Conservation (phyloP, 2,797 vertebrate genomes). For the Atherinosoma microstoma region DNA sequence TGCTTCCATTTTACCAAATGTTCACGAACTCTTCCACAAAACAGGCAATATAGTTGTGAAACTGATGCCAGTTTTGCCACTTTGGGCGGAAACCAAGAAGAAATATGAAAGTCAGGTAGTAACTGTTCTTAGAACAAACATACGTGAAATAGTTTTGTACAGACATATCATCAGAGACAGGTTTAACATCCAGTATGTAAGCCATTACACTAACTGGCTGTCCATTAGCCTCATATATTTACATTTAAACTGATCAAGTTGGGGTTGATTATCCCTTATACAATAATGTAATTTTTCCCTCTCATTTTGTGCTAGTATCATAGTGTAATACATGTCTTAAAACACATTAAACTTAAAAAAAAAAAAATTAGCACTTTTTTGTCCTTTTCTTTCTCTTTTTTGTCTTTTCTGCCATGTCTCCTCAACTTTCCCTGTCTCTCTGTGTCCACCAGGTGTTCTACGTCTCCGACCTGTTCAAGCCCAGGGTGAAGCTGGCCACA, state of each 20-base stretch:
- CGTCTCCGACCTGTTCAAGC: constrained; percentile 96
- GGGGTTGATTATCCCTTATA: too few relatives aligned
- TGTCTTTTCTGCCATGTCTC: neutral
- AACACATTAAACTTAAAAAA: too few relatives aligned
- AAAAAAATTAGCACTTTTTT: too few relatives aligned
- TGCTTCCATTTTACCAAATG: neutral
- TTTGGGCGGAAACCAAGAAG: too few relatives aligned
- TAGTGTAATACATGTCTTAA: neutral
- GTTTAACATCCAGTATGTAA: neutral
- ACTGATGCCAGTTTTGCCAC: too few relatives aligned
- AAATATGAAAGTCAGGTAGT: too few relatives aligned
- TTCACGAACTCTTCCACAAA: neutral
- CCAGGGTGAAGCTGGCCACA: constrained; percentile 85
- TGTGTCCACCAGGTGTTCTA: constrained; percentile 89
- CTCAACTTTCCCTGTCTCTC: constrained; percentile 2
- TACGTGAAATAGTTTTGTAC: neutral
- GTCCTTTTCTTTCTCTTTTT: neutral
- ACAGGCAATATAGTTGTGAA: too few relatives aligned
- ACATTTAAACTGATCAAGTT: neutral
- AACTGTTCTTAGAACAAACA: neutral
- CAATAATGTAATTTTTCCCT: neutral
- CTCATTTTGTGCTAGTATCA: too few relatives aligned
- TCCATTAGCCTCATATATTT: neutral
- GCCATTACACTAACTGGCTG: neutral
- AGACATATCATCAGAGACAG: neutral